These are phyloP conservation scores for Blera fallax DNA, from an alignment of 2,888 invertebrate species.

Conservation along the genomic window DNA sequence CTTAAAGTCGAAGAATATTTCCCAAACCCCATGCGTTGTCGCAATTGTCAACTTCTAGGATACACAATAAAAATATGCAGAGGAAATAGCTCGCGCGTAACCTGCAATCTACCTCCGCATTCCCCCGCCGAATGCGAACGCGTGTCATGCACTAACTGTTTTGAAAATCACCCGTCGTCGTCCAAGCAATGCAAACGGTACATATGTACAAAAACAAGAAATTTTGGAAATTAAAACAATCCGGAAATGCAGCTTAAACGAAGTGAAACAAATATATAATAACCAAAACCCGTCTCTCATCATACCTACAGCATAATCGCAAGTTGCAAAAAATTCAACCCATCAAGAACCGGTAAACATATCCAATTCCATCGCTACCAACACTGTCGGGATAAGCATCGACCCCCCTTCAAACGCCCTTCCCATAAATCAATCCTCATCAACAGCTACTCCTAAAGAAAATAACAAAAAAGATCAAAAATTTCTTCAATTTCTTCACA, in stretches of 20 bases:
- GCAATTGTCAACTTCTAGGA: slow-evolving; percentile 3
- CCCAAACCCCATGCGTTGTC: slow-evolving; percentile 13
- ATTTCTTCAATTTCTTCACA: no score
- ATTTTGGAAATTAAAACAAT: neutral
- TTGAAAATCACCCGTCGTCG: no score
- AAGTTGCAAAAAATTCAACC: neutral
- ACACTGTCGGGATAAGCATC: neutral
- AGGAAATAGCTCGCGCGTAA: neutral
- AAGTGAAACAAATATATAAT: neutral
- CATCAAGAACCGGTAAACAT: neutral
- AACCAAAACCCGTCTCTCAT: neutral
- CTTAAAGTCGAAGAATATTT: neutral
- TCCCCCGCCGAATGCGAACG: no score
- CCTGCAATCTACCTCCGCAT: neutral
- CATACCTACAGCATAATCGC: neutral
- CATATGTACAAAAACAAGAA: neutral
- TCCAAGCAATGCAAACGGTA: neutral
- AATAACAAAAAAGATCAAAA: no score
- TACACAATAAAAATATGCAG: slow-evolving; percentile 2
- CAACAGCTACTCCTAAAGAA: no score
- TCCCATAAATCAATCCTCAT: no score
- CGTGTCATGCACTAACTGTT: no score
- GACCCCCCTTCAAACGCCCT: no score
- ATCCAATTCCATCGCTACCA: no score
- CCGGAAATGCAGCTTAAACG: neutral